Base-by-base conservation (phyloP, 1,140 invertebrate genomes). In the Proales similis region DNA sequence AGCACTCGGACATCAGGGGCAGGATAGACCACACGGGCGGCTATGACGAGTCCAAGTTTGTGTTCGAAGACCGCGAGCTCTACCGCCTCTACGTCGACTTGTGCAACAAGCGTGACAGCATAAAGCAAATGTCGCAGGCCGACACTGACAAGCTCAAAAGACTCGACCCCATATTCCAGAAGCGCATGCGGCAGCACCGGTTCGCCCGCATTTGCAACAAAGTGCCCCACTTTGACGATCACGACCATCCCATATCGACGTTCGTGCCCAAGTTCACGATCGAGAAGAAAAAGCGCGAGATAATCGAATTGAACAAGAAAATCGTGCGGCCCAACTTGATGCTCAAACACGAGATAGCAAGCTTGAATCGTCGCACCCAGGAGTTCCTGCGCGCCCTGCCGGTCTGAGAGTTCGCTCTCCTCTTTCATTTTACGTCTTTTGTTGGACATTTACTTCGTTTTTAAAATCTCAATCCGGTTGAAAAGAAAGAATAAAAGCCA, bases 141-240 rank as follows among this genome's bases (percentile, higher is more conserved):
- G 45, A 57, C 29, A 57, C 45, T n/a, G 51, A 57, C 17, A 4
- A 19, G 20, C 29, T 42, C 14, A 20, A 26, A 14, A 57, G 45
- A 9, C 19, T 39, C 12, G 51, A 57, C 27, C 51, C 51, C 7
- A 9, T 57, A 26, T 57, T 57, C 45, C 29, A 12, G 11, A 57
- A 57, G 19, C 51, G 51, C 3, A 42, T 42, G 29, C 26, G 38
- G 17, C 51, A 57, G 45, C 45, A 42, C 12, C 5, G 27, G 7
- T 57, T 42, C 17, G 51, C 51, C 11, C 39, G 30, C 39, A 42
- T 27, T 4, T 57, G 51, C 20, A 57, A 57, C 45, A n/a, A 29
- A 19, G 51, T 27, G 11, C 51, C 51, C 20, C 26, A 57, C 39
- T 57, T 57, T 17, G 51, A 57, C 19, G 26, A 42, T 17, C 19